phyloP scores from a whole-genome alignment of 2,113 vertebrate genomes.

The Pelobates fuscus region DNA sequence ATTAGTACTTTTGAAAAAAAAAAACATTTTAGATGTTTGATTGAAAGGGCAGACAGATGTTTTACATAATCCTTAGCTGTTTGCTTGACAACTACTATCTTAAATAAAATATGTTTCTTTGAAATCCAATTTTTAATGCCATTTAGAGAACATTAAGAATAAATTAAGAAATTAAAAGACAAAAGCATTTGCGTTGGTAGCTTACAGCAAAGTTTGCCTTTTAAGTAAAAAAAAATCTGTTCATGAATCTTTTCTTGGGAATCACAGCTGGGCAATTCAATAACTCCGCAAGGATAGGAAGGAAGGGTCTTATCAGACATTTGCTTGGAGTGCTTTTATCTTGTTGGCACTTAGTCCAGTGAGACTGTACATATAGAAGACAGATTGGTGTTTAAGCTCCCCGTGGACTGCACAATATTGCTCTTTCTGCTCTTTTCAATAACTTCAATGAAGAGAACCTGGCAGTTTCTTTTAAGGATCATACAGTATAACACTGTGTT shows the following conservation, averaged over 20 bases:
- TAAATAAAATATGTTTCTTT: constrained; percentile 57
- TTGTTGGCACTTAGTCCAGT: constrained; percentile 42
- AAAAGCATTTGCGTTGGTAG: constrained; percentile 54
- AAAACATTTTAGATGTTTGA: constrained; percentile 27
- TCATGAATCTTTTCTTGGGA: constrained; percentile 53
- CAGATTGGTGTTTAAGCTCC: constrained; percentile 50
- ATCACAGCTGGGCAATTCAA: constrained; percentile 50
- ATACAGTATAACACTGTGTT: constrained; percentile 52
- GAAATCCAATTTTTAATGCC: constrained; percentile 59
- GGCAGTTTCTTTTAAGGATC: constrained; percentile 53
- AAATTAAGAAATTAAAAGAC: constrained; percentile 53
- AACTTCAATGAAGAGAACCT: constrained; percentile 53
- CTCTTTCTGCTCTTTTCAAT: constrained; percentile 54
- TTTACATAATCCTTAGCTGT: constrained; percentile 46
- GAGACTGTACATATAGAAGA: constrained; percentile 49
- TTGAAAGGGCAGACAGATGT: constrained; percentile 49
- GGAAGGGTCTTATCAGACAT: constrained; percentile 46
- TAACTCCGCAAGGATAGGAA: constrained; percentile 46
- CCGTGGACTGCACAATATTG: constrained; percentile 33
- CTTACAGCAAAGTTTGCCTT: constrained; percentile 57
- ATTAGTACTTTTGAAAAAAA: not conserved
- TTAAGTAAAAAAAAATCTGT: constrained; percentile 55
- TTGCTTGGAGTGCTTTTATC: constrained; percentile 46
- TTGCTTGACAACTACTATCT: constrained; percentile 54
- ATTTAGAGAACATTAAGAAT: constrained; percentile 60